Percentiles rank a stretch among this genome's conserved stretches.
phyloP scores from a whole-genome alignment of 2,113 vertebrate species.

The Amia ocellicauda region DNA sequence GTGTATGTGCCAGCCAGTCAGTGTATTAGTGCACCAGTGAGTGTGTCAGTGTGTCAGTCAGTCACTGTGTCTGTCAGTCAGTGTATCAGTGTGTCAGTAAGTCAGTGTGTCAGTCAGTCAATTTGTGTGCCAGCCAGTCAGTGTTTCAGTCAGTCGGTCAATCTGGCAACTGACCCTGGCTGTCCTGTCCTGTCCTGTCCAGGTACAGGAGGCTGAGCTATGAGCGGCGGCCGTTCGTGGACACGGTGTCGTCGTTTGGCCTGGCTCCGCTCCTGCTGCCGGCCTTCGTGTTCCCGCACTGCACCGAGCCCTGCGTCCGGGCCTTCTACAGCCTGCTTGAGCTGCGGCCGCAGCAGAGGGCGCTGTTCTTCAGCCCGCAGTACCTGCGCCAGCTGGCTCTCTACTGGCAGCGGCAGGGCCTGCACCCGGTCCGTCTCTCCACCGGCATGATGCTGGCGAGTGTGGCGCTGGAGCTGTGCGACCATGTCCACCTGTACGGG shows the following conservation, averaged over 20 bases:
- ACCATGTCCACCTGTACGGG: slow-evolving; percentile 30
- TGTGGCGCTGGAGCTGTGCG: slow-evolving; percentile 26
- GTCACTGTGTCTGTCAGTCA: too few relatives aligned
- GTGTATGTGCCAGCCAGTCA: too few relatives aligned
- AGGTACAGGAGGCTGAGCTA: slow-evolving; percentile 5
- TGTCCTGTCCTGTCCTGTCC: neutral
- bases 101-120: too few relatives aligned
- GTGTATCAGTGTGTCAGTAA: too few relatives aligned
- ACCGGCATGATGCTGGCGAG: slow-evolving; percentile 29
- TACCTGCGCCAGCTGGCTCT: slow-evolving; percentile 18
- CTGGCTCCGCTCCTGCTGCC: slow-evolving; percentile 20
- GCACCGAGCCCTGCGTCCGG: slow-evolving; percentile 10
- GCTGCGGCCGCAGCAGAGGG: slow-evolving; percentile 16
- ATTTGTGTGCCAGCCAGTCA: too few relatives aligned
- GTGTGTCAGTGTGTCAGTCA: too few relatives aligned
- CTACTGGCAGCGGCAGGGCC: slow-evolving; percentile 20
- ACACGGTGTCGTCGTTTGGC: slow-evolving; percentile 15
- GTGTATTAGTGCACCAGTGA: too few relatives aligned
- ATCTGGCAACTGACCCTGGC: too few relatives aligned
- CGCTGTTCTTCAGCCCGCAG: slow-evolving; percentile 27
- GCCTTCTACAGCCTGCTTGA: slow-evolving; percentile 7
- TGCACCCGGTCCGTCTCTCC: slow-evolving; percentile 16
- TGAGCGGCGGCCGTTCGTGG: neutral
- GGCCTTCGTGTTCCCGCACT: slow-evolving; percentile 19
- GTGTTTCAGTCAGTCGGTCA: too few relatives aligned